Conservation (phyloP, 2,113 vertebrate genomes). For the Rhadina sibilatrix region DNA sequence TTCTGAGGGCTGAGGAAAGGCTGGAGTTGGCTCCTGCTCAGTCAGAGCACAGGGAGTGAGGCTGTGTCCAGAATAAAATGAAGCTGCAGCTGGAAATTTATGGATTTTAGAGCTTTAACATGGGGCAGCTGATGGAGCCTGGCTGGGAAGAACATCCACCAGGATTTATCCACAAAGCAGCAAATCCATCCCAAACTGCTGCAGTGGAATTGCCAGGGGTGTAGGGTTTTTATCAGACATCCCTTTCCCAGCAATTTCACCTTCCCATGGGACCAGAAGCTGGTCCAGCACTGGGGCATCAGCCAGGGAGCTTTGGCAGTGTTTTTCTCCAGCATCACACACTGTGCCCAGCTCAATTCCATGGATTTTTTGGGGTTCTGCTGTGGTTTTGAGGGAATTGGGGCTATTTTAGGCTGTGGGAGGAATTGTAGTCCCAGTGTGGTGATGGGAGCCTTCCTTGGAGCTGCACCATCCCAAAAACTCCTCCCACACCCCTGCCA, state of each 20-base stretch:
- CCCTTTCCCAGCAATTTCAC: rapidly evolving
- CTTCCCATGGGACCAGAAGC: neutral
- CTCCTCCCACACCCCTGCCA: neutral
- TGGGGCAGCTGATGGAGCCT: neutral
- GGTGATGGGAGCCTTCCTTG: neutral
- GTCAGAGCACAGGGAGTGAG: neutral
- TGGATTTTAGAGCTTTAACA: neutral
- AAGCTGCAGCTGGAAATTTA: neutral
- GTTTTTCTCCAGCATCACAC: neutral
- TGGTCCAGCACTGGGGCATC: rapidly evolving
- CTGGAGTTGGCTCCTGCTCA: neutral
- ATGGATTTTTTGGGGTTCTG: rapidly evolving
- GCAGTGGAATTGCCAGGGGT: neutral
- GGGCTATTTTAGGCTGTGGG: neutral
- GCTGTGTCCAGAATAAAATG: neutral
- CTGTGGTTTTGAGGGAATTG: neutral
- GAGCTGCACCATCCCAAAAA: neutral
- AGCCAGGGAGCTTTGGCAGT: neutral
- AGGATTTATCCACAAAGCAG: neutral
- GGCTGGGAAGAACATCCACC: neutral
- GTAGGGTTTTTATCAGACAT: rapidly evolving
- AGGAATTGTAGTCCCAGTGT: neutral
- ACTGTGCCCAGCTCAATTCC: rapidly evolving
- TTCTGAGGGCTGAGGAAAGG: neutral
- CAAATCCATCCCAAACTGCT: neutral